Percentiles rank a stretch among this genome's conserved stretches.
Evolutionary conservation across 2,888 invertebrate species (phyloP).

Genomic region (Dasysyrphus tricinctus): DNA sequence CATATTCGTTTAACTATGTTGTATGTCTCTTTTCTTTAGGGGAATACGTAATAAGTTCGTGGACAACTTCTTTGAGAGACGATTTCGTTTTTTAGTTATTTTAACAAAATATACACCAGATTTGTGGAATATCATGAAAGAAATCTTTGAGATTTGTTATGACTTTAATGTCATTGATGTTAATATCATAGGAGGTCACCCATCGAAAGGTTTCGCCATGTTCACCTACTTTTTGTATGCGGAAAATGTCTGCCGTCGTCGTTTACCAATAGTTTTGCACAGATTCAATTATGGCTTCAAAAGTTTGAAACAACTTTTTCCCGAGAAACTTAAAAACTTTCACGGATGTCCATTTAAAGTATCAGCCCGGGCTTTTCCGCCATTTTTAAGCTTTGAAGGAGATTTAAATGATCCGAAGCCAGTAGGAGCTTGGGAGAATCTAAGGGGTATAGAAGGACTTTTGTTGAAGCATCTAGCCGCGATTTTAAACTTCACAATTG

Average conservation of each 20-base stretch:
- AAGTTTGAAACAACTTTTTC: constrained; percentile 76
- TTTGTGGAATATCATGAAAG: not conserved
- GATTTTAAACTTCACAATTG: constrained; percentile 77
- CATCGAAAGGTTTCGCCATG: not conserved
- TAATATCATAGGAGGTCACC: not conserved
- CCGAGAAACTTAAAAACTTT: constrained; percentile 73
- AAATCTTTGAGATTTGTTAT: not conserved
- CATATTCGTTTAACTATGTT: not conserved
- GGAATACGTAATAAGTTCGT: not conserved
- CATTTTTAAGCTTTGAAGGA: constrained; percentile 78
- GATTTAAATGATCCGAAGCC: constrained; percentile 72
- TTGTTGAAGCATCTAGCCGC: constrained; percentile 77
- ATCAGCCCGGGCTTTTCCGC: constrained; percentile 76
- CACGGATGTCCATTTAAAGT: constrained; percentile 78
- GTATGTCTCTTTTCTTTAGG: not conserved
- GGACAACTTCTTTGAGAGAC: not conserved
- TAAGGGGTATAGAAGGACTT: constrained; percentile 80
- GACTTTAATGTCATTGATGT: not conserved
- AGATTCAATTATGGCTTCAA: constrained; percentile 55
- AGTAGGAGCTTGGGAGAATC: constrained; percentile 71
- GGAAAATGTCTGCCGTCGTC: not conserved
- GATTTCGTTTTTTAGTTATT: not conserved
- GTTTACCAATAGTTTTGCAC: not conserved
- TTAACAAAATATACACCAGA: not conserved
- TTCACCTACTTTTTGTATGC: not conserved